These are phyloP conservation scores for Tipula lateralis DNA, from an alignment of 2,888 invertebrate species.

Conservation along the genomic window DNA sequence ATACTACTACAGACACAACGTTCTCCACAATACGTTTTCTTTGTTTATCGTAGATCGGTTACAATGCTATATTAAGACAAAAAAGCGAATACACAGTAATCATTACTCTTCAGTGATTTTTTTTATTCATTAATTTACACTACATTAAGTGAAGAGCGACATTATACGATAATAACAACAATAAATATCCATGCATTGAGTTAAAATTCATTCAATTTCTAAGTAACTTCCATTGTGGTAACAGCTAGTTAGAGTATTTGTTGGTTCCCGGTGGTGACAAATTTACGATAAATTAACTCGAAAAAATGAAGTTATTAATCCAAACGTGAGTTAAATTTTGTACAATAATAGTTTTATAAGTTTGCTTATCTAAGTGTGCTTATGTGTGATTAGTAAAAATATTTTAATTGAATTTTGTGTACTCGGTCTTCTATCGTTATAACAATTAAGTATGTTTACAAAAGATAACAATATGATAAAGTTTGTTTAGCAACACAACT, in stretches of 20 bases:
- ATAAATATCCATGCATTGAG: neutral
- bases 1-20: neutral
- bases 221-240: neutral
- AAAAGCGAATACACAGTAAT: neutral
- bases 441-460: neutral
- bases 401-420: neutral
- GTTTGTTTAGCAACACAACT: neutral
- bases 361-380: neutral
- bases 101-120: no score
- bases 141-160: neutral
- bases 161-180: neutral
- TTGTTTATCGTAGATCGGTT: neutral
- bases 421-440: neutral
- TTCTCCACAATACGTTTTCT: neutral
- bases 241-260: neutral
- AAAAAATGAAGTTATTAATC: neutral
- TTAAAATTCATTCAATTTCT: neutral
- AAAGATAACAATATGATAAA: neutral
- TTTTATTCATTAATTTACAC: no score
- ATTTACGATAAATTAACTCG: slow-evolving; percentile 12
- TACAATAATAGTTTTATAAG: neutral
- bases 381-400: neutral
- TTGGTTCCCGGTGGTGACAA: neutral
- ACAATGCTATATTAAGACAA: neutral
- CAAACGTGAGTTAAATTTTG: neutral